Percentiles rank a stretch among this genome's conserved stretches.
Evolutionary conservation across 2,888 invertebrate species (phyloP).

Genomic region (Dione vanillae): DNA sequence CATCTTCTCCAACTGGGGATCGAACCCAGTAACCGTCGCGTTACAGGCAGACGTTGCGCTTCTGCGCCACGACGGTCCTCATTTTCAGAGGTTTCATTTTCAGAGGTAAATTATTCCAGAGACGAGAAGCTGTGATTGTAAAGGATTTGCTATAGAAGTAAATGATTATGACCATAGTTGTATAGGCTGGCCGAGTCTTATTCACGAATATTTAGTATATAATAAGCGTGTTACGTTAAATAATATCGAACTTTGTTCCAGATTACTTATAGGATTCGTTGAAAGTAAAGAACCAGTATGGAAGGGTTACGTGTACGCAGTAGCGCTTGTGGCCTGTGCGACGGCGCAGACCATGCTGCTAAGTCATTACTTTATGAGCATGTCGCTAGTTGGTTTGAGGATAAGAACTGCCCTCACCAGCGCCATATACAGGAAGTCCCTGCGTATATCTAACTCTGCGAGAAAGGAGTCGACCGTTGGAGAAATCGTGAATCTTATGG

Average conservation of each 20-base stretch:
- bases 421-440: slow-evolving; percentile 94
- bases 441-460: slow-evolving; percentile 91
- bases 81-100: no score
- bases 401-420: slow-evolving; percentile 95
- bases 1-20: no score
- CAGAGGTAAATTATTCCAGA: no score
- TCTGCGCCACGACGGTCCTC: no score
- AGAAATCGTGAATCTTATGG: slow-evolving; percentile 96
- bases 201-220: no score
- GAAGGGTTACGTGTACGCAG: slow-evolving; percentile 94
- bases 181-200: no score
- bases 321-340: slow-evolving; percentile 89
- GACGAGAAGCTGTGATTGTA: no score
- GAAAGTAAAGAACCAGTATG: slow-evolving; percentile 86
- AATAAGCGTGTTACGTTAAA: no score
- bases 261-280: slow-evolving; percentile 89
- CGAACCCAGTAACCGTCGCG: no score
- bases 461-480: slow-evolving; percentile 94
- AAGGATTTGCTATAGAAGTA: no score
- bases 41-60: no score
- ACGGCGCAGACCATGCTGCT: slow-evolving; percentile 92
- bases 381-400: slow-evolving; percentile 95
- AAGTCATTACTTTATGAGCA: slow-evolving; percentile 95
- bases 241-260: slow-evolving; percentile 61
- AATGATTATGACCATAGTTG: no score